Conservation (phyloP, 2,113 vertebrate species). For the Xenus cinereus region DNA sequence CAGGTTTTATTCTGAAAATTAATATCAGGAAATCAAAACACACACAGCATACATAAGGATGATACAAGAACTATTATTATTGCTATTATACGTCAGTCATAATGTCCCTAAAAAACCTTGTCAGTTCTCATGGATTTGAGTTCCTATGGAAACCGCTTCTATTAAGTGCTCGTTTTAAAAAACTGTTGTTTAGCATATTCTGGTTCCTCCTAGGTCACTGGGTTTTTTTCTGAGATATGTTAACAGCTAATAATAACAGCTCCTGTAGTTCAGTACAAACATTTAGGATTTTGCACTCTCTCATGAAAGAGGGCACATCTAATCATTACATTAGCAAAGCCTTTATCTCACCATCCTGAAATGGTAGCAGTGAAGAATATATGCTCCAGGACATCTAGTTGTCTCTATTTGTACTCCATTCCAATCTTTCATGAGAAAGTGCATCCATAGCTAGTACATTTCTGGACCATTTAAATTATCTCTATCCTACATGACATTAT, state of each 20-base stretch:
- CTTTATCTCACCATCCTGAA: not conserved
- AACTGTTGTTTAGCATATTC: not conserved
- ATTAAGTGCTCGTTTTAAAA: not conserved
- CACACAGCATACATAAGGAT: not conserved
- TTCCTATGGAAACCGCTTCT: not conserved
- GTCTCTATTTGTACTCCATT: not conserved
- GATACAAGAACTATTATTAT: not conserved
- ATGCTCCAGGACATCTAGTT: not conserved
- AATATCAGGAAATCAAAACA: constrained; percentile 15
- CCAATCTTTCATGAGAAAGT: not conserved
- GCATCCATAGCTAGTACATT: not conserved
- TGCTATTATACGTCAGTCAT: constrained; percentile 3
- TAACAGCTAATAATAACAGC: not conserved
- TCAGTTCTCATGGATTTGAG: constrained; percentile 1
- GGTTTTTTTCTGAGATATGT: not conserved
- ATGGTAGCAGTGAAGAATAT: not conserved
- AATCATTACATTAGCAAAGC: not conserved
- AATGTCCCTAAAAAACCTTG: constrained; percentile 26
- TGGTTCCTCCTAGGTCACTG: not conserved
- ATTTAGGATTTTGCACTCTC: not conserved
- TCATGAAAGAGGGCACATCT: not conserved
- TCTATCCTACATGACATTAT: not conserved
- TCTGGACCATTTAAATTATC: not conserved
- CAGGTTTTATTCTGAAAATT: not conserved
- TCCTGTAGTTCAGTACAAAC: not conserved